These are phyloP conservation scores for Alviniconcha marisindica DNA, from an alignment of 1,140 invertebrate species.

Conservation along the genomic window DNA sequence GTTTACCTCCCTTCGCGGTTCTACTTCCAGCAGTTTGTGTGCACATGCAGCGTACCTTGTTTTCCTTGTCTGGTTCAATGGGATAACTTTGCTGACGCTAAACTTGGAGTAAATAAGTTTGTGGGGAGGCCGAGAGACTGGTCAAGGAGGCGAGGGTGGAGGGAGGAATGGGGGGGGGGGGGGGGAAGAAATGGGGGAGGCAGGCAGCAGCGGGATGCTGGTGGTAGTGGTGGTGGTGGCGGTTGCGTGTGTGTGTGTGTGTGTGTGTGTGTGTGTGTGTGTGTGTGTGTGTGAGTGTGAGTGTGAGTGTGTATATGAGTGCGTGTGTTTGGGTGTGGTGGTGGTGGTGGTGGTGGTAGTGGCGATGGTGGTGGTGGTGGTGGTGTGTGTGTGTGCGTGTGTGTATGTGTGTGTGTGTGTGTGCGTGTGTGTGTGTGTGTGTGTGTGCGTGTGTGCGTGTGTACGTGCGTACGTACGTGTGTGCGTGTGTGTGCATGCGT, in stretches of 20 bases:
- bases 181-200: not conserved
- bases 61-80: no score
- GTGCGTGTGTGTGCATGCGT: not conserved
- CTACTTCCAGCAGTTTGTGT: not conserved
- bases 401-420: not conserved
- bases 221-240: not conserved
- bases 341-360: no score
- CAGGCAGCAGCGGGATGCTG: no score
- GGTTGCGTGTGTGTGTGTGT: not conserved
- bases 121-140: not conserved
- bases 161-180: not conserved
- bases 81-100: not conserved
- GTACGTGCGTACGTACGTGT: not conserved
- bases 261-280: not conserved
- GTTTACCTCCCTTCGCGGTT: not conserved
- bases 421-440: not conserved
- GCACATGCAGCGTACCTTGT: not conserved
- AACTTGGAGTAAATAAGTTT: no score
- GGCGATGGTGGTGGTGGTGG: not conserved
- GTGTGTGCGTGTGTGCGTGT: not conserved
- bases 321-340: not conserved
- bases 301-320: not conserved
- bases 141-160: not conserved
- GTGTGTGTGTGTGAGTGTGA: not conserved
- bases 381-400: not conserved